Base-by-base conservation (phyloP, 2,888 invertebrate genomes). In the Tetrapedia diversipes region DNA sequence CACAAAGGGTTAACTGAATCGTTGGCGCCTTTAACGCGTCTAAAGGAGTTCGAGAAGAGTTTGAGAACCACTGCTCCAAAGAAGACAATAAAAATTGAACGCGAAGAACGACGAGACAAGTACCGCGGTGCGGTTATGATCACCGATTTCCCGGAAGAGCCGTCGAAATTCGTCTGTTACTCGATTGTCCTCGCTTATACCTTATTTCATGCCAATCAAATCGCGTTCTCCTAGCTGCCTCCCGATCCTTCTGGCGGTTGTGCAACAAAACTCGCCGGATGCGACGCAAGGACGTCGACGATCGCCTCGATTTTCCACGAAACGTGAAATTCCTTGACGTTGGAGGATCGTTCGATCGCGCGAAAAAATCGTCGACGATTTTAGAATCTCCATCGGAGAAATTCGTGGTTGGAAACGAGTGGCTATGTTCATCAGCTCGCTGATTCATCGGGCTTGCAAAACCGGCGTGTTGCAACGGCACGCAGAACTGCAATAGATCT, bases 251-350 rank as follows among this genome's bases (percentile, higher is more conserved):
- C 14, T 29, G 10, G n/a, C 19, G 27, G 47, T 77, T 67, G 57
- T 29, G 70, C 67, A 80, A 80, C 45, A 61, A 65, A n/a, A n/a
- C 19, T 64, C 67, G 49, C 79, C 80, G 80, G 80, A 80, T 71
- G 65, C 54, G 29, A 43, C n/a, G 67, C 79, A 75, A 80, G 80
- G 75, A 75, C 79, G 61, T 45, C 16, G 29, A 43, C 19, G 19
- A 41, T 66, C 51, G 41, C 51, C 19, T 63, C 8, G 0, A 2
- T 27, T 4, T 4, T 11, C 39, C 4, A 14, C 11, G 37, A 39
- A 39, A 22, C 22, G 34, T 19, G 37, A 11, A 22, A 8, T 51
- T 8, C 1, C 8, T 3, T n/a, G 0, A 19, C 2, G 2, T 2
- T 4, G 2, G 22, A 7, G 7, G 16, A 34, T 16, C 10, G 22